Conservation (phyloP, 2,113 vertebrate species). For the Leuciscus idus region DNA sequence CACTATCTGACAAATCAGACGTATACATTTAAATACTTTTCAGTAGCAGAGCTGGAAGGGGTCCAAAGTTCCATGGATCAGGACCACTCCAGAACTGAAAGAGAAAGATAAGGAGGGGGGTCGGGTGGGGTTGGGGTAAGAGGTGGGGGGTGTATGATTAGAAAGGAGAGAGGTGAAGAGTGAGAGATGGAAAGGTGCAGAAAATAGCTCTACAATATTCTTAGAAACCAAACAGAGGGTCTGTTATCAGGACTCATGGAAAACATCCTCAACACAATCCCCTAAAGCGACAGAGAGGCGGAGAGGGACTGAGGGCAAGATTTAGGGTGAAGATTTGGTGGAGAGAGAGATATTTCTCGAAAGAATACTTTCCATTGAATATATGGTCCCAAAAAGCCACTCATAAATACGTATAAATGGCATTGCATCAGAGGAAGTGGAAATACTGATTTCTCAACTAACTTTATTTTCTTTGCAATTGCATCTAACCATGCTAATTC, state of each 20-base stretch:
- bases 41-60: constrained; percentile 47
- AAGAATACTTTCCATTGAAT: not conserved
- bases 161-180: not conserved
- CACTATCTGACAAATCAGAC: not conserved
- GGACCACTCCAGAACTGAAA: constrained; percentile 48
- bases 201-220: constrained; percentile 65
- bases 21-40: not conserved
- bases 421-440: not conserved
- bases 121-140: not conserved
- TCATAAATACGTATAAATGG: not conserved
- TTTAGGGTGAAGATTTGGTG: not conserved
- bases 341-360: not conserved
- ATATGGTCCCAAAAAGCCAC: not conserved
- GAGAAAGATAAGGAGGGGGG: not conserved
- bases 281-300: constrained; percentile 5
- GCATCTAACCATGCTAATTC: not conserved
- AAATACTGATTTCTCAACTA: not conserved
- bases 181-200: constrained; percentile 55
- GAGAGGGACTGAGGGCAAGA: not conserved
- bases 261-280: constrained; percentile 57
- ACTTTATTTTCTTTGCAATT: not conserved
- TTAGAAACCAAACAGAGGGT: constrained; percentile 54
- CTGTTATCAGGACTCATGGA: constrained; percentile 64
- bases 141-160: constrained; percentile 4
- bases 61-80: constrained; percentile 53